A percentile compares a stretch with the other conserved stretches of the same genome.
These are phyloP conservation scores for Oedothorax gibbosus DNA, from an alignment of 1,140 invertebrate species.

Conservation along the genomic window DNA sequence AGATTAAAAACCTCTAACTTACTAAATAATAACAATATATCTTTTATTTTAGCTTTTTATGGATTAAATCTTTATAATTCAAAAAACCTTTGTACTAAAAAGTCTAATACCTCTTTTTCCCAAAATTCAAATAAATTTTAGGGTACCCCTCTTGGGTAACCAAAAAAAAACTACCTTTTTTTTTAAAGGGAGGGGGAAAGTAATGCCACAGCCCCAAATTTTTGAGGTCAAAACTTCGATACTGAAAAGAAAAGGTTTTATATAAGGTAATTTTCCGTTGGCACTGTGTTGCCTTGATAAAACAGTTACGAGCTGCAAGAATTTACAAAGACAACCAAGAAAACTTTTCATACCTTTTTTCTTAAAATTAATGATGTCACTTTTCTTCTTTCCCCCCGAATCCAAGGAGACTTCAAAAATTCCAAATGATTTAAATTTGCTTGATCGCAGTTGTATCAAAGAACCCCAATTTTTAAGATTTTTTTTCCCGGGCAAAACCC, in stretches of 20 bases:
- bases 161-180: no score
- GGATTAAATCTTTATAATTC: no score
- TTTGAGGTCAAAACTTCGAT: slow-evolving; percentile 6
- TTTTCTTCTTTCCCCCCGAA: not conserved
- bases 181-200: no score
- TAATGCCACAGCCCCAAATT: not conserved
- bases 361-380: not conserved
- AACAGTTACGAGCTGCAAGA: not conserved
- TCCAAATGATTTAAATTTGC: not conserved
- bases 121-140: no score
- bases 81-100: no score
- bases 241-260: not conserved
- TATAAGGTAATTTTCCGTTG: slow-evolving; percentile 1
- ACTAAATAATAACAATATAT: no score
- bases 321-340: not conserved
- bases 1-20: no score
- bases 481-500: no score
- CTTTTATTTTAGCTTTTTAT: no score
- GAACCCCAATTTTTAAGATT: no score
- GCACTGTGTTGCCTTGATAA: slow-evolving; percentile 5
- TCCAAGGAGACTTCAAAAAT: not conserved
- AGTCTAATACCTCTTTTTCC: no score
- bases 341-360: not conserved
- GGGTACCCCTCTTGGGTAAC: no score
- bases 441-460: not conserved